A percentile compares a stretch with the other conserved stretches of the same genome.
Evolutionary conservation across 2,888 invertebrate genomes (phyloP).

Genomic region (Chesias legatella): DNA sequence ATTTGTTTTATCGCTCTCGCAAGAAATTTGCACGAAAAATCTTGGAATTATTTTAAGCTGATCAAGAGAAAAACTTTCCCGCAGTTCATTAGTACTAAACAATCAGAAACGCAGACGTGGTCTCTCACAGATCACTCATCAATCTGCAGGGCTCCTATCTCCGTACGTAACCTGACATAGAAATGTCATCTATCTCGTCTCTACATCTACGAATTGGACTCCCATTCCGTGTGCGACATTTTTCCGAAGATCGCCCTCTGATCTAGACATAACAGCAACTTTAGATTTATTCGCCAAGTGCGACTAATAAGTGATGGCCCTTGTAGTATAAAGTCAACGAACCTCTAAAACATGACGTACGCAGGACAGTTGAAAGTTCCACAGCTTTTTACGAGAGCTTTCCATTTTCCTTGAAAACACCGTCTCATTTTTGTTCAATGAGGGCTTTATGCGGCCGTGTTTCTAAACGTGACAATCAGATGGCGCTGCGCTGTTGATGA

Average conservation of each 20-base stretch:
- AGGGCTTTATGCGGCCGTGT: too few species aligned
- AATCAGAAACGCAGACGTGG: constrained; percentile 20
- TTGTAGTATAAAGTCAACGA: constrained; percentile 61
- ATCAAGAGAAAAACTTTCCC: constrained; percentile 5
- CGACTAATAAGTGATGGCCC: constrained; percentile 38
- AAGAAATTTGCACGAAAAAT: constrained; percentile 1
- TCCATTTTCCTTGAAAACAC: too few species aligned
- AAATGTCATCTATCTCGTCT: too few species aligned
- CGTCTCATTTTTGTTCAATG: too few species aligned
- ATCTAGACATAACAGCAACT: constrained; percentile 44
- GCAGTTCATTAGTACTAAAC: constrained; percentile 18
- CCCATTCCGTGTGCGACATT: too few species aligned
- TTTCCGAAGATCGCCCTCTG: not conserved
- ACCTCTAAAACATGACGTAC: constrained; percentile 33
- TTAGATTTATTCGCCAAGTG: constrained; percentile 49
- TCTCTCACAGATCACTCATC: constrained; percentile 35
- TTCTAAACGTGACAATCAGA: too few species aligned
- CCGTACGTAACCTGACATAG: not conserved
- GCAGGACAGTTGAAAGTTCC: constrained; percentile 12
- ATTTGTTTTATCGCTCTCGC: constrained; percentile 12
- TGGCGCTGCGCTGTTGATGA: too few species aligned
- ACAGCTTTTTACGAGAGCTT: not conserved
- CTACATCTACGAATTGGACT: constrained; percentile 3
- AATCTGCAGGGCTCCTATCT: constrained; percentile 30
- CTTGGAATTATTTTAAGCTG: not conserved